Base-by-base conservation (phyloP, 2,888 invertebrate genomes). In the Andrena camellia region DNA sequence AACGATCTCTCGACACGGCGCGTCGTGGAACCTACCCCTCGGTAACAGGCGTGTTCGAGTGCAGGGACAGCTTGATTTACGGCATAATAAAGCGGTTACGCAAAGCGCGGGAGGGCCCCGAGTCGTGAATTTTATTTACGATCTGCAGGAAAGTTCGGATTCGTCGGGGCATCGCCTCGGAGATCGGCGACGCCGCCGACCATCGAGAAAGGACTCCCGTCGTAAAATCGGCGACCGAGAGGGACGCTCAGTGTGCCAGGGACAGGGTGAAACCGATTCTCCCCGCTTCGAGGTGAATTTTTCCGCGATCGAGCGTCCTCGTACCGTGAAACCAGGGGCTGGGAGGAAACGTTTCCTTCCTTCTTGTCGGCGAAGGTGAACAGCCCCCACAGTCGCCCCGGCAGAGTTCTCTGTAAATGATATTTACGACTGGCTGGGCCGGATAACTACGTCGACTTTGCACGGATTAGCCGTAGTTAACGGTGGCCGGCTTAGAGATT, bases 21-120 rank as follows among this genome's bases (percentile, higher is more conserved):
- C 57, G 73, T 64, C 57, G 54, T 63, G 67, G 63, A 86, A 75
- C 59, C 73, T 59, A 72, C 73, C 60, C 78, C 54, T 60, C 64
- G 67, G 70, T 33, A 48, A 70, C 69, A 29, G 57, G 54, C 73
- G 50, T 23, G 57, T 79, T 64, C 73, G 78, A 60, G 73, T 59
- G 54, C 52, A 52, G 23, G 57, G 69, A 26, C 70, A 63, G 60
- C n/a, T 82, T 90, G 90, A 90, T 90, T 90, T 90, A 90, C 85
- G 87, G 82, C 75, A 90, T 90, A 90, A 90, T 90, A 90, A 90
- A 90, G 90, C 84, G 89, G 90, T 90, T 90, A 88, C 87, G 86
- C 83, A 90, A 90, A 87, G 86, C 76, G 83, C 78, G 48, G 80
- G 84, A 80, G 82, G 76, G 57, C 23, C 79, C 62, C 59, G 74